Percentiles rank a stretch among this genome's conserved stretches.
Conservation (phyloP, 2,888 invertebrate species). For the Onthophagus sagittarius region DNA sequence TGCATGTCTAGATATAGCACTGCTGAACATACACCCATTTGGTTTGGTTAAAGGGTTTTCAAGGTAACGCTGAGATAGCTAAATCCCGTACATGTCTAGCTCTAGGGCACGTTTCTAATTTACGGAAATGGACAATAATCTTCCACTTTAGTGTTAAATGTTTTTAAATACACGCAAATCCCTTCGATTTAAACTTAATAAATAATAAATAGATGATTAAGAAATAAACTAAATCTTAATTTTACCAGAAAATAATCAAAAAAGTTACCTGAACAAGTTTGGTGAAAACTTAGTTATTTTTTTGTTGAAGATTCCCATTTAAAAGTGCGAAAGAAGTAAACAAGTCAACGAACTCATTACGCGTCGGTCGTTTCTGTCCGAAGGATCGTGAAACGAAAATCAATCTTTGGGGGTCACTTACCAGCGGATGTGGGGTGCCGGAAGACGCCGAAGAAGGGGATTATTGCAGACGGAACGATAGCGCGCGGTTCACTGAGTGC, state of each 20-base stretch:
- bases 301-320: background rate
- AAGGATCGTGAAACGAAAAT: background rate
- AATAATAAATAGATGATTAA: no score
- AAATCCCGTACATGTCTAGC: background rate
- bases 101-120: background rate
- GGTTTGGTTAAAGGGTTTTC: background rate
- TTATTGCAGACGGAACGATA: background rate
- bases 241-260: no score
- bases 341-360: background rate
- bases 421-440: background rate
- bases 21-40: background rate
- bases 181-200: background rate
- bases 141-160: background rate
- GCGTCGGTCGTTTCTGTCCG: background rate
- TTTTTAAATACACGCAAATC: background rate
- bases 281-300: background rate
- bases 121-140: background rate
- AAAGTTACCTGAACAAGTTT: background rate
- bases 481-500: background rate
- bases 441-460: background rate
- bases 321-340: background rate
- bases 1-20: background rate
- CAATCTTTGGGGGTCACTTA: background rate
- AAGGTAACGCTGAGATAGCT: background rate
- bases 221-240: no score